A percentile compares a stretch with the other conserved stretches of the same genome.
phyloP scores from a whole-genome alignment of 2,797 vertebrate species.

The Gymnoscopelus microlampas region DNA sequence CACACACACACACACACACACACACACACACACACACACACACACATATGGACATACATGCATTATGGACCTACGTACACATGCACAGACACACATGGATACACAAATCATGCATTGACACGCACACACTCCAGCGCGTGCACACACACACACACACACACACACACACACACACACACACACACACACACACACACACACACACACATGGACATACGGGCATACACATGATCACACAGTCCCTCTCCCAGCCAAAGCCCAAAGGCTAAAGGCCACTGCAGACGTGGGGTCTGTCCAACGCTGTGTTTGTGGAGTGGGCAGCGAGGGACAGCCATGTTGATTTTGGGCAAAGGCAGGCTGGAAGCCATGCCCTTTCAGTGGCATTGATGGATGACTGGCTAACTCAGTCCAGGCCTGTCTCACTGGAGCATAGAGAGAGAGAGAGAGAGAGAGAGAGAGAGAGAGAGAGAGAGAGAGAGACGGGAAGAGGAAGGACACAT shows the following conservation, averaged over 20 bases:
- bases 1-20: too few relatives aligned
- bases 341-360: constrained; percentile 66
- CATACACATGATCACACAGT: too few relatives aligned
- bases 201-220: constrained; percentile 13
- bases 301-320: constrained; percentile 76
- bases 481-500: constrained; percentile 32
- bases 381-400: constrained; percentile 79
- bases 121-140: too few relatives aligned
- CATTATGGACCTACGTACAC: too few relatives aligned
- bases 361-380: constrained; percentile 60
- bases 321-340: constrained; percentile 70
- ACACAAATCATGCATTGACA: too few relatives aligned
- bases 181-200: constrained; percentile 19
- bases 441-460: constrained; percentile 40
- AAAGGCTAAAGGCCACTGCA: constrained; percentile 58
- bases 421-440: constrained; percentile 44
- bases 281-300: constrained; percentile 75
- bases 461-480: constrained; percentile 42
- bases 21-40: too few relatives aligned
- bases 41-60: too few relatives aligned
- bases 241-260: constrained; percentile 43
- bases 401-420: constrained; percentile 56
- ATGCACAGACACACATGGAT: too few relatives aligned
- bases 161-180: constrained; percentile 2
- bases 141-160: constrained; percentile 19